Evolutionary conservation across 2,113 vertebrate species (phyloP), one percentile per base, ranked within the genome.

Genomic region (Podiceps cristatus): DNA sequence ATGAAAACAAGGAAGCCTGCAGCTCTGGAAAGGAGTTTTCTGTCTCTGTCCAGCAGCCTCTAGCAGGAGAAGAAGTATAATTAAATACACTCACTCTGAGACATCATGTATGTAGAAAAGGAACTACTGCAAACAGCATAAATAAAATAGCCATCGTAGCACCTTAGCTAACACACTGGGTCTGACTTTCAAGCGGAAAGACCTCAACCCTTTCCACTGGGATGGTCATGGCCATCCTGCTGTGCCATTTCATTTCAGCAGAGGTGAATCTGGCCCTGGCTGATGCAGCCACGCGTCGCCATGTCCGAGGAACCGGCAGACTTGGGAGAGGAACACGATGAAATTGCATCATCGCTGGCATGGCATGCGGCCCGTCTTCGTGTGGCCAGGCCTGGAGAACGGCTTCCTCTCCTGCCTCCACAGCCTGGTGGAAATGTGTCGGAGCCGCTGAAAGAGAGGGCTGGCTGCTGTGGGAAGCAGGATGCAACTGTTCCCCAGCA

Each of bases 281-380:
- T 86, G 63, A 24, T 72, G 64, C 76, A 75, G 14, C 37, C 17
- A 4, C 0, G 0, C 4, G 1, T 66, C 1, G 0, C 37, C 9
- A 5, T 40, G 22, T 71, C 68, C 5, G 6, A 91, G 68, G 50
- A 86, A 20, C 50, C 6, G 2, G 37, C 18, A 56, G 35, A 13
- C 19, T 3, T 11, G 31, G n/a, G 63, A 73, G n/a, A 64, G 29
- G 27, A 79, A 16, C 42, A 20, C 0, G 1, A 33, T 2, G 2
- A 55, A 74, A 58, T 49, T 78, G 27, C 35, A 62, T 63, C 28
- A 35, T 74, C 4, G 2, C 28, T 1, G 0, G 7, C 13, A 31
- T 59, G 82, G 42, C 56, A 67, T 0, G 0, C 40, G 88, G 25
- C 42, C 67, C 33, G 10, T 59, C 64, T 58, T 28, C 4, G 4